Conservation (phyloP, 1,140 invertebrate genomes). For the Muscidifurax raptorellus region DNA sequence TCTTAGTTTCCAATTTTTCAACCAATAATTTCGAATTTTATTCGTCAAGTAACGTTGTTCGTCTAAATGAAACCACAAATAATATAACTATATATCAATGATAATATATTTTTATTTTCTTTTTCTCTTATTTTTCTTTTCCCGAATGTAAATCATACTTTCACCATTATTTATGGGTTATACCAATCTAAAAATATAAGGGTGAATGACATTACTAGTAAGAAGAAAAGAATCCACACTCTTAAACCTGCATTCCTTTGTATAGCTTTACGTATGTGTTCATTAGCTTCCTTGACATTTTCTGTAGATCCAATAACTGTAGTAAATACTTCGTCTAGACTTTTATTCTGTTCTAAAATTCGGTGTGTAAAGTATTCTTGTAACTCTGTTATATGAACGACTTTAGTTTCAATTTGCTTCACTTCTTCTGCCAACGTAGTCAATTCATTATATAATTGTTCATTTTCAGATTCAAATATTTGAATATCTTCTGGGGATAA, state of each 20-base stretch:
- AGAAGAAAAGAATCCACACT: conserved; percentile 95
- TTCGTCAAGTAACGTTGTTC: too few species aligned
- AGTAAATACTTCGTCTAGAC: conserved; percentile 92
- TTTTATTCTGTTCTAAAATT: conserved; percentile 95
- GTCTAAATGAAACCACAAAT: too few species aligned
- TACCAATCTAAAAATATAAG: conserved; percentile 99
- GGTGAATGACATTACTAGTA: conserved; percentile 96
- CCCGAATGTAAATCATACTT: too few species aligned
- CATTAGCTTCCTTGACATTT: conserved; percentile 97
- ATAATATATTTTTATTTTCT: too few species aligned
- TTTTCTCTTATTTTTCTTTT: too few species aligned
- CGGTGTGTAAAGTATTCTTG: conserved; percentile 98
- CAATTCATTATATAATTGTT: conserved; percentile 88
- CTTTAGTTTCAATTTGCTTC: conserved; percentile 92
- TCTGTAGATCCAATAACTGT: conserved; percentile 94
- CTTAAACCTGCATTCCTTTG: conserved; percentile 95
- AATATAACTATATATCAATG: too few species aligned
- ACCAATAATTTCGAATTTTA: too few species aligned
- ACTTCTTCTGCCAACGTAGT: conserved; percentile 86
- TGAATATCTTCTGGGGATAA: conserved; percentile 92
- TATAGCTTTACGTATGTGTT: conserved; percentile 96
- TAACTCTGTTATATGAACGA: conserved; percentile 96
- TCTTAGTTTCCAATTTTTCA: too few species aligned
- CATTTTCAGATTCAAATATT: conserved; percentile 91
- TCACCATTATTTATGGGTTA: conserved; percentile 84